A percentile compares a stretch with the other conserved stretches of the same genome.
Evolutionary conservation across 2,113 vertebrate species (phyloP).

Genomic region (Equus quagga): DNA sequence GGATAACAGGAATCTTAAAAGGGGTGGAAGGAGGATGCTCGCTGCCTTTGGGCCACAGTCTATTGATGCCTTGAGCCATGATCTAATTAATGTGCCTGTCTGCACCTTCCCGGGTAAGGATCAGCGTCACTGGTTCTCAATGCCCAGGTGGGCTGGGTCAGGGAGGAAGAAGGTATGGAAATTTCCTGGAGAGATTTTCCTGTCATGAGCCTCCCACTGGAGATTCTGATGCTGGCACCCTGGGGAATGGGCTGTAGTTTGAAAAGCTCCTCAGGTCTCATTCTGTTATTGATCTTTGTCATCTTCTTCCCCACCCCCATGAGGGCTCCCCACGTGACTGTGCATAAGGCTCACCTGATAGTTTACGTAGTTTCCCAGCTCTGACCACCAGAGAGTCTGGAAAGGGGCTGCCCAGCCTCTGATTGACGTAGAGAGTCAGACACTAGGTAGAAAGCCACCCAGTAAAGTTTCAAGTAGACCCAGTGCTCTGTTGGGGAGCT

Average conservation of each 20-base stretch:
- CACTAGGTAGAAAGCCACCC: not conserved
- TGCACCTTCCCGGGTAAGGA: not conserved
- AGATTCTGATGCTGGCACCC: not conserved
- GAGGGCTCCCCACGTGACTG: rapidly evolving
- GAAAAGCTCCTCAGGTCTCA: not conserved
- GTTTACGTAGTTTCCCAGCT: not conserved
- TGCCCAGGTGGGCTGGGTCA: not conserved
- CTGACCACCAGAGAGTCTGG: not conserved
- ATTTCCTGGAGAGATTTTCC: not conserved
- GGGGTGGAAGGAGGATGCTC: rapidly evolving
- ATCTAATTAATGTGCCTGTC: not conserved
- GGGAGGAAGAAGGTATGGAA: not conserved
- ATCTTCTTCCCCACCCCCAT: rapidly evolving
- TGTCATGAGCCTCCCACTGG: not conserved
- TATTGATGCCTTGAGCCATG: not conserved
- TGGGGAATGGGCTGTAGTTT: not conserved
- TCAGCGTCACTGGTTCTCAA: not conserved
- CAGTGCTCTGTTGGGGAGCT: not conserved
- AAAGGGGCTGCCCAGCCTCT: not conserved
- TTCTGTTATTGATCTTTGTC: not conserved
- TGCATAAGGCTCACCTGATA: no score
- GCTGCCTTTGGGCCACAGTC: rapidly evolving
- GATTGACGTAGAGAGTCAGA: not conserved
- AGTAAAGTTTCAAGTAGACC: not conserved
- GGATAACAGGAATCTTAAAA: not conserved